Evolutionary conservation across 2,113 vertebrate genomes (phyloP).

Genomic region (Cinclus cinclus): DNA sequence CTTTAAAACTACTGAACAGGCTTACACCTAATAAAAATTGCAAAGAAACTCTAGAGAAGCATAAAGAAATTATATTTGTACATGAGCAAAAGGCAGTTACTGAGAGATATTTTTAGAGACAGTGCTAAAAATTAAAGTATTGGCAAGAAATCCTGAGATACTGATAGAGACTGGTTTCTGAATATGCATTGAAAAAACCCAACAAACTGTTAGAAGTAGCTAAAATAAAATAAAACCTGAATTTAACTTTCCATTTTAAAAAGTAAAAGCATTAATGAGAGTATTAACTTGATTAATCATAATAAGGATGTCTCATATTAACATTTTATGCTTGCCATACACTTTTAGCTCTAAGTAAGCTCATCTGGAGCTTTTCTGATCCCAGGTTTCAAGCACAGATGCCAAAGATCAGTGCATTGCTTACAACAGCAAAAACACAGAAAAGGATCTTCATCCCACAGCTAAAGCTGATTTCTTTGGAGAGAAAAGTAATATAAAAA

Average conservation of each 20-base stretch:
- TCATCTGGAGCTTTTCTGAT: background rate
- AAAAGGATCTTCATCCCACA: background rate
- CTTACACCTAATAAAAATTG: background rate
- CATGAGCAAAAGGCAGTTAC: background rate
- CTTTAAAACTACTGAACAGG: background rate
- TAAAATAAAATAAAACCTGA: background rate
- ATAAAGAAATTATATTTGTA: background rate
- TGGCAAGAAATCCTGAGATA: background rate
- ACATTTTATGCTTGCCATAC: background rate
- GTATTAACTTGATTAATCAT: background rate
- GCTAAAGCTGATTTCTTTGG: background rate
- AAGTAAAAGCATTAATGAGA: background rate
- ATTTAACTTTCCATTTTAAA: background rate
- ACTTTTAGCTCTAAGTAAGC: background rate
- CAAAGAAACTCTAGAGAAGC: background rate
- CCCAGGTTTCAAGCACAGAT: background rate
- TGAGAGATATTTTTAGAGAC: background rate
- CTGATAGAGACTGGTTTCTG: background rate
- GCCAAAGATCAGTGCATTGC: background rate
- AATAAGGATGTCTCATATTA: background rate
- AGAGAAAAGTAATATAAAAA: background rate
- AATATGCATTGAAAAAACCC: background rate
- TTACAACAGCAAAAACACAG: background rate
- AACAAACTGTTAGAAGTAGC: background rate
- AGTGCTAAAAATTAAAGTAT: background rate